Conservation (phyloP, 2,888 invertebrate genomes). For the Azorinus chamasolen region DNA sequence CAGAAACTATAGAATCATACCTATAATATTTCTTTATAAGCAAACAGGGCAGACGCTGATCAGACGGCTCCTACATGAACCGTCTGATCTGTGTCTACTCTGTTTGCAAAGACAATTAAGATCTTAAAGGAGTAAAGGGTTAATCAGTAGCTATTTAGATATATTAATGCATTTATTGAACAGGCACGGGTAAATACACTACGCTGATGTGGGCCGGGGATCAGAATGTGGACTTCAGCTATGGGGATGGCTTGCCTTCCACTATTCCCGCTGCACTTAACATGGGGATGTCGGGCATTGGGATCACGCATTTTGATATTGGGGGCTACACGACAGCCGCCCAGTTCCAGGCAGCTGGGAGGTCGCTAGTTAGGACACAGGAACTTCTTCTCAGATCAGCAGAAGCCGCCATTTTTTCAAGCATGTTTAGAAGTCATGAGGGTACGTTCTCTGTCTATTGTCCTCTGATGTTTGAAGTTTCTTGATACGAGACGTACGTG, state of each 20-base stretch:
- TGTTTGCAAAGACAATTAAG: no score
- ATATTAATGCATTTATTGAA: no score
- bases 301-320: constrained; percentile 83
- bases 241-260: constrained; percentile 80
- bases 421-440: constrained; percentile 82
- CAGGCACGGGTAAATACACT: constrained; percentile 76
- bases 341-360: constrained; percentile 47
- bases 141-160: no score
- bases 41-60: no score
- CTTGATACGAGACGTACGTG: no score
- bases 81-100: no score
- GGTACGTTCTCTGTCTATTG: constrained; percentile 60
- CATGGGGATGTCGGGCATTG: constrained; percentile 79
- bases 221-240: constrained; percentile 82
- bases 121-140: no score
- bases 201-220: constrained; percentile 83
- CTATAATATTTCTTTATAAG: no score
- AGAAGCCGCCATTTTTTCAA: constrained; percentile 81
- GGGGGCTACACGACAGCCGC: constrained; percentile 81
- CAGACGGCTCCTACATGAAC: no score
- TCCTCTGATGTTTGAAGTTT: no score
- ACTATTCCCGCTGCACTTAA: constrained; percentile 79
- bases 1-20: no score
- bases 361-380: constrained; percentile 70
- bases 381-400: constrained; percentile 81